Evolutionary conservation across 1,140 invertebrate species (phyloP).

Genomic region (Achroia grisella): DNA sequence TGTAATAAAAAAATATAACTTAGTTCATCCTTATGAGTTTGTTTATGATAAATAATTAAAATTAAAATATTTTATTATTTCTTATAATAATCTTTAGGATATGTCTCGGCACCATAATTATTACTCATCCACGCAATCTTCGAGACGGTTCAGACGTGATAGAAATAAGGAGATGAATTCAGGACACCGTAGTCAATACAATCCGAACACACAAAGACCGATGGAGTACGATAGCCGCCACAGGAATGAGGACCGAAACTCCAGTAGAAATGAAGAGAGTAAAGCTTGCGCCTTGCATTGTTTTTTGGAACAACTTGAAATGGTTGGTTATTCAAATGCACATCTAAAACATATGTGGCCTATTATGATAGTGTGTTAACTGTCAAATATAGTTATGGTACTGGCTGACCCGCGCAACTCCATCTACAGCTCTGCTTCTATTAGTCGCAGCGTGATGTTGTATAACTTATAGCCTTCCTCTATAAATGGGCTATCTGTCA

Average conservation of each 20-base stretch:
- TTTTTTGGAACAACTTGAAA: conserved; percentile 73
- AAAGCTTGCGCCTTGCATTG: conserved; percentile 71
- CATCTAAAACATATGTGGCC: too few relatives aligned
- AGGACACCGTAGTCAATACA: conserved; percentile 56
- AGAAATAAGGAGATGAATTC: conserved; percentile 40
- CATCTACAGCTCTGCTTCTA: too few relatives aligned
- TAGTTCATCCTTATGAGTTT: too few relatives aligned
- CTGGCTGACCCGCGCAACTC: too few relatives aligned
- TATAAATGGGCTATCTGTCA: too few relatives aligned
- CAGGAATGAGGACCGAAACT: conserved; percentile 28
- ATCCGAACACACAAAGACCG: conserved; percentile 35
- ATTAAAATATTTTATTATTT: neutral
- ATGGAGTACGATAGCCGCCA: conserved; percentile 20
- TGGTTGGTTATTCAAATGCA: conserved; percentile 43
- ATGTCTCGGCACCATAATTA: conserved; percentile 19
- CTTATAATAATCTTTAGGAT: conserved; percentile 11
- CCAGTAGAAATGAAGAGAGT: conserved; percentile 28
- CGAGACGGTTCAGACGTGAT: conserved; percentile 40
- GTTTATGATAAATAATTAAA: too few relatives aligned
- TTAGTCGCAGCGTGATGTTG: too few relatives aligned
- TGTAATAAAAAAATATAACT: too few relatives aligned
- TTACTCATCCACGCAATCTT: conserved; percentile 21
- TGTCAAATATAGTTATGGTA: too few relatives aligned
- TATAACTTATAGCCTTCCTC: too few relatives aligned
- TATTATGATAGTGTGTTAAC: too few relatives aligned